Evolutionary conservation across 2,888 invertebrate species (phyloP), one percentile per base, ranked within the genome.

Genomic region (Aspidiotus rigidus): DNA sequence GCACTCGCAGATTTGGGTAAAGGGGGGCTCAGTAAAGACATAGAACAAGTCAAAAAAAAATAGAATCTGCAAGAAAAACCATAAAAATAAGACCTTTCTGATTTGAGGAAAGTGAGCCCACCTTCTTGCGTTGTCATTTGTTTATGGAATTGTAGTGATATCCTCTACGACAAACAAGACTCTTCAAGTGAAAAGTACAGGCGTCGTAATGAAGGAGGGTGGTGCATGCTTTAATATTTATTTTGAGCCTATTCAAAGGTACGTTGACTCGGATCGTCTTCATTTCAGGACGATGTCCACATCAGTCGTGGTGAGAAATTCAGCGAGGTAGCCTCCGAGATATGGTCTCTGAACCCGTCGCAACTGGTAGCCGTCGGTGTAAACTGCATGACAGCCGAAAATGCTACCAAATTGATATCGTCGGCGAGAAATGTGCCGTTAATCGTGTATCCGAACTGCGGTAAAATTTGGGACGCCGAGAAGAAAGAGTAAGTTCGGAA

Each of bases 361-460:
- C 89, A 91, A 77, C 80, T 95, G 71, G 81, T 93, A 15, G 96
- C 91, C 0, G 83, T 95, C 60, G 96, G 96, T 6, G 85, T 92
- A 0, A 97, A 97, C 79, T 97, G 97, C 79, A 82, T 91, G 62
- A 81, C 84, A 71, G 90, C 90, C 0, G 77, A 80, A 72, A 79
- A 83, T 74, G 84, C 90, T 8, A 81, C 83, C 16, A 77, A 83
- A 0, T 79, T 91, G 61, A 64, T 72, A 15, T 83, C 83, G 74
- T 79, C 79, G 11, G 77, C 79, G 53, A 71, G 72, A n/a, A 69
- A 70, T 64, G 83, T 91, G 69, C 90, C 91, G 6, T 80, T 94
- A 69, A 85, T 97, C 71, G 90, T 89, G 39, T 96, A 96, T 79
- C 94, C 96, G 7, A 97, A 96, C 78, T 92, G 92, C 75, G 95